Evolutionary conservation across 2,888 invertebrate species (phyloP).

Genomic region (Aproaerema taeniolella): DNA sequence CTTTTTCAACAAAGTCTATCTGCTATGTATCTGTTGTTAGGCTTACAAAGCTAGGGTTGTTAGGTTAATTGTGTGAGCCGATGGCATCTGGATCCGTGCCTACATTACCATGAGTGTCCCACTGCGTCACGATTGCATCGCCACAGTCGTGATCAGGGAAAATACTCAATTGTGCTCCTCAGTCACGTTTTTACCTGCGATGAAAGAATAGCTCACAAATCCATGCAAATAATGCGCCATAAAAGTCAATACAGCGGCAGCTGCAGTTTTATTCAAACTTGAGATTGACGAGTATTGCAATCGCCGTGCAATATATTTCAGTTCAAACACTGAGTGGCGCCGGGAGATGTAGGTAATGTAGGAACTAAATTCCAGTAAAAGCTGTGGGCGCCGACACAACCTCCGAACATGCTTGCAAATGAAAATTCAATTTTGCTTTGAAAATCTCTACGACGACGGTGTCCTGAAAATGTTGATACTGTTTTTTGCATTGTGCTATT

Average conservation of each 20-base stretch:
- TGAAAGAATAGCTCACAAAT: constrained; percentile 36
- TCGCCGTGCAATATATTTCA: constrained; percentile 3
- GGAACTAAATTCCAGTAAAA: constrained; percentile 39
- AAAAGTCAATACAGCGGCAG: constrained; percentile 40
- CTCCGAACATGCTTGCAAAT: constrained; percentile 32
- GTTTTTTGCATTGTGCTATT: constrained; percentile 31
- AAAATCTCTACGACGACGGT: constrained; percentile 46
- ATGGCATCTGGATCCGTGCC: constrained; percentile 27
- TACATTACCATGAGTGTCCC: constrained; percentile 44
- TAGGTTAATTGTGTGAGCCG: constrained; percentile 49
- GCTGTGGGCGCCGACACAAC: constrained; percentile 40
- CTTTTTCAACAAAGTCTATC: no score
- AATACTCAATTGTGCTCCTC: constrained; percentile 42
- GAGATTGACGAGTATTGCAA: constrained; percentile 17
- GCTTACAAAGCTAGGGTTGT: constrained; percentile 37
- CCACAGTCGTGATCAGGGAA: constrained; percentile 55
- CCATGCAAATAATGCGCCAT: constrained; percentile 53
- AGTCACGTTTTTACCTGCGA: constrained; percentile 60
- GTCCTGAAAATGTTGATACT: constrained; percentile 48
- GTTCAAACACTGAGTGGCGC: constrained; percentile 12
- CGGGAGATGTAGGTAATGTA: constrained; percentile 28
- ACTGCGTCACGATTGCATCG: constrained; percentile 41
- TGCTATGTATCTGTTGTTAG: no score
- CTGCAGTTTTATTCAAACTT: constrained; percentile 33
- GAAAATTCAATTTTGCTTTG: constrained; percentile 48